phyloP scores from a whole-genome alignment of 2,113 vertebrate species.

The Apus apus region DNA sequence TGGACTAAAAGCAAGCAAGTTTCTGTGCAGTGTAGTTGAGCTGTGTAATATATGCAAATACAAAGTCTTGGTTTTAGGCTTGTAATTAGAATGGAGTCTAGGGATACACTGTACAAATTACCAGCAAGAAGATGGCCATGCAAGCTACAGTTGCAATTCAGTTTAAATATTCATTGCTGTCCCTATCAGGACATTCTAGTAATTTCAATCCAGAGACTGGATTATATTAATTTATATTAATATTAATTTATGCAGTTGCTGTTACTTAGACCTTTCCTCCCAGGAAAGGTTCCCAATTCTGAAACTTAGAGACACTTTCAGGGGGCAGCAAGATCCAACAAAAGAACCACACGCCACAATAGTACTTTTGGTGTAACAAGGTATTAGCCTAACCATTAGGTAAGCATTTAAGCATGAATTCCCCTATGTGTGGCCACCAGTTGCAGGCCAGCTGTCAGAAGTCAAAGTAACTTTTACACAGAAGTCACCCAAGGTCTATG shows the following conservation, averaged over 20 bases:
- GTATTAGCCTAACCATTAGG: neutral
- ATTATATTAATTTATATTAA: too few species aligned
- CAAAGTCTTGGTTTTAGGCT: neutral
- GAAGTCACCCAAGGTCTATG: neutral
- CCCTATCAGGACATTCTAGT: neutral
- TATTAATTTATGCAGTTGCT: neutral
- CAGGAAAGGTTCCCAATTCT: neutral
- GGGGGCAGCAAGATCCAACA: accelerated
- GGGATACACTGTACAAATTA: neutral
- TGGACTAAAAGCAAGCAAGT: neutral
- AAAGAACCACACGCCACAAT: neutral
- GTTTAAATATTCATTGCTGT: neutral
- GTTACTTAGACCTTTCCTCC: neutral
- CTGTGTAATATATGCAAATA: neutral
- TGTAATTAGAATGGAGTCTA: neutral
- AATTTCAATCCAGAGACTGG: neutral
- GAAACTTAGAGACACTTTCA: neutral
- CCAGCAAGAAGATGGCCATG: neutral
- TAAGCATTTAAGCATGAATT: neutral
- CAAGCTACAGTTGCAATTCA: neutral
- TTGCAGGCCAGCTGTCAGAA: neutral
- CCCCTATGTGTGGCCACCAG: neutral
- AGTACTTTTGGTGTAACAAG: neutral
- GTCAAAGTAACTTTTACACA: neutral
- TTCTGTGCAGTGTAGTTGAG: neutral